Evolutionary conservation across 2,797 vertebrate species (phyloP), one percentile per base, ranked within the genome.

Genomic region (Pampus argenteus): DNA sequence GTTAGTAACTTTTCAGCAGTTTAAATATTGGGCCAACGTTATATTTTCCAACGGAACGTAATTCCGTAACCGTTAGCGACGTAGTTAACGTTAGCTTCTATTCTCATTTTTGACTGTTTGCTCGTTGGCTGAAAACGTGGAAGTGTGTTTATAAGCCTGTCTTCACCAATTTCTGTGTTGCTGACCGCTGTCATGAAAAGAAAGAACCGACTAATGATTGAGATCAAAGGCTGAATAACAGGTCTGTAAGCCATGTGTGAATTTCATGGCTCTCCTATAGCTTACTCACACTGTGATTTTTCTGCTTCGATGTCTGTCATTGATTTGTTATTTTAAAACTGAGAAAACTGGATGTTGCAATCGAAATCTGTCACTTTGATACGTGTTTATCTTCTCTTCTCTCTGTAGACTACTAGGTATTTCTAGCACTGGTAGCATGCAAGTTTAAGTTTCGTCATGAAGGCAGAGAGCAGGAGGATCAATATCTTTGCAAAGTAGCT

Each of bases 371-470:
- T 36, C 1, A 29, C 26, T 73, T 28, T 17, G 15, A 40, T 29
- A 20, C 44, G 31, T 9, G n/a, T n/a, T n/a, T n/a, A n/a, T 49
- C 17, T 34, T 40, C 20, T 54, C 15, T 40, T 13, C 3, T 36
- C 5, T 15, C 25, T 70, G 17, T 50, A 47, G 34, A 57, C 63
- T 57, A 10, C 9, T 6, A 31, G 62, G 62, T 68, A 50, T 74
- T 73, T 59, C 64, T 40, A 36, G 31, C 52, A 52, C 34, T 26
- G 29, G 49, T 28, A 49, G 38, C 17, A 34, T 31, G 28, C 22
- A 34, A 48, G 66, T 56, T 76, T 14, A 40, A 42, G 62, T 83
- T 82, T 64, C 86, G 71, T 74, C 56, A 29, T 72, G 54, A 63
- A 79, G 22, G n/a, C 18, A 59, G 47, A 61, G 56, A 79, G 31